Base-by-base conservation (phyloP, 2,113 vertebrate species). In the Lichenostomus cassidix region DNA sequence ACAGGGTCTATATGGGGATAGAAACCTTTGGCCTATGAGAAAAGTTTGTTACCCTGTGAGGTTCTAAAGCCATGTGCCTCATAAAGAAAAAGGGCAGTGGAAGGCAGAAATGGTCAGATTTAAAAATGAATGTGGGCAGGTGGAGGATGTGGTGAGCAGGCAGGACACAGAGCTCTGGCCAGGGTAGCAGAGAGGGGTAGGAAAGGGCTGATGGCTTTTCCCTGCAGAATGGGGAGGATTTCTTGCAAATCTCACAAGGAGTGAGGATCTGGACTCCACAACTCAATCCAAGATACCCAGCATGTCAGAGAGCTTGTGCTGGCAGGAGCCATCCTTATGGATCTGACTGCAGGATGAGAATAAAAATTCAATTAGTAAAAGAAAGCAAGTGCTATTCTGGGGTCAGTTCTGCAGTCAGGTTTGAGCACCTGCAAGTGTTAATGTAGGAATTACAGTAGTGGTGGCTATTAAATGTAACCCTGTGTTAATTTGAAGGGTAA, bases 1-100 rank as follows among this genome's bases (percentile, higher is more conserved):
- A 4, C 37, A 28, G 80, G 64, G 12, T 5, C 76, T 39, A 0
- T 4, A 0, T 5, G 25, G 73, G n/a, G 18, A 2, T 2, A 9
- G 8, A 12, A 47, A 56, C 33, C 42, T 46, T 3, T 2, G 25
- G 29, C 62, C 62, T 17, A 0, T 2, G 17, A 56, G 24, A 41
- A 70, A 44, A 47, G 59, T 55, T 62, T 13, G 27, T 19, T 59
- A 29, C 39, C 42, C 46, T 79, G 14, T 5, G 71, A 56, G 24
- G 10, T 77, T 46, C 59, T 59, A 47, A 88, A 74, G 28, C 41
- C 71, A 73, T 17, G 0, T 16, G 29, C 18, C 39, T 67, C 19
- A 12, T 10, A 5, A 89, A 50, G 77, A 31, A 59, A 33, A 60
- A 37, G 56, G 35, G 17, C 52, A 23, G 3, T 28, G 75, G 33